These are phyloP conservation scores for Ichneumoninae sp. DNA, from an alignment of 2,888 invertebrate species.

Conservation along the genomic window DNA sequence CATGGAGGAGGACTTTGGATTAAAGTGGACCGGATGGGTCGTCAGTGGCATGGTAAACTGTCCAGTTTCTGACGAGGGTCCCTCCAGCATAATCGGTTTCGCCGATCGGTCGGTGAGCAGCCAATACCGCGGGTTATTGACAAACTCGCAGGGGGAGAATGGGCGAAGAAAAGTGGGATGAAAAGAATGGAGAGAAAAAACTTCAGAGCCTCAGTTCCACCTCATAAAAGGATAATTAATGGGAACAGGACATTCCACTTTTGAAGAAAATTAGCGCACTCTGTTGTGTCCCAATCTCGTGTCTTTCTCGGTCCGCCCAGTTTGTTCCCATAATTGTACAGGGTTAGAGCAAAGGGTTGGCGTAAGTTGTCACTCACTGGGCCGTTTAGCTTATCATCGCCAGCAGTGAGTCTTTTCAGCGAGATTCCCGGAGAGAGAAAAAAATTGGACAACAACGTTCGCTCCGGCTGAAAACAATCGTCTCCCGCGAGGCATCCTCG, in stretches of 20 bases:
- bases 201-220: background rate
- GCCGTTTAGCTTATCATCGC: background rate
- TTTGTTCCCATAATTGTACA: background rate
- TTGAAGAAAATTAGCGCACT: background rate
- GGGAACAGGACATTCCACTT: background rate
- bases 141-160: background rate
- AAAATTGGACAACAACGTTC: background rate
- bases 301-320: background rate
- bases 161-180: background rate
- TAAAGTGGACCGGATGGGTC: background rate
- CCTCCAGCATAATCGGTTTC: too few relatives aligned
- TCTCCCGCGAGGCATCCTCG: background rate
- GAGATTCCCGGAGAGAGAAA: background rate
- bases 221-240: background rate
- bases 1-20: background rate
- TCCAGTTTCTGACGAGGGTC: background rate
- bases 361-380: background rate
- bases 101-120: too few relatives aligned
- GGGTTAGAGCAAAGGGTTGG: background rate
- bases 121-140: background rate
- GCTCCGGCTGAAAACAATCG: conserved; percentile 11
- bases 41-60: background rate
- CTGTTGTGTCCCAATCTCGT: too few relatives aligned
- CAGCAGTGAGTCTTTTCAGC: background rate
- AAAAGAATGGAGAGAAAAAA: background rate